Conservation (phyloP, 2,113 vertebrate genomes). For the Microcebus jonahi region DNA sequence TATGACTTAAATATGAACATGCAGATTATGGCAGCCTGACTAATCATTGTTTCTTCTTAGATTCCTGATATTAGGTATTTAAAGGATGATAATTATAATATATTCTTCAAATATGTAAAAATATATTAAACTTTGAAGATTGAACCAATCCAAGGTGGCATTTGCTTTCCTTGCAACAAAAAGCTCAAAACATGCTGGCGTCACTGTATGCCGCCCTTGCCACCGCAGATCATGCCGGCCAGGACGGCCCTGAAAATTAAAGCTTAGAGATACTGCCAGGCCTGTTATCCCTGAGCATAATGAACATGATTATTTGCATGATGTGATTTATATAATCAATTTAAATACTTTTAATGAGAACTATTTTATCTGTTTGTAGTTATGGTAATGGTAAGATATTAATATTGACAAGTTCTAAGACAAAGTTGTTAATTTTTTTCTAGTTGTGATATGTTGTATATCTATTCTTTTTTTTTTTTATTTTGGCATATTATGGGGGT, state of each 20-base stretch:
- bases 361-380: not conserved
- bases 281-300: not conserved
- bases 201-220: not conserved
- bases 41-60: not conserved
- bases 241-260: not conserved
- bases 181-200: not conserved
- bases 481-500: too few species aligned
- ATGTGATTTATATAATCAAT: not conserved
- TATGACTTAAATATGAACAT: constrained; percentile 49
- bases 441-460: not conserved
- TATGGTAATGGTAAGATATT: not conserved
- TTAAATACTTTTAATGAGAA: not conserved
- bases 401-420: not conserved
- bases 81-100: not conserved
- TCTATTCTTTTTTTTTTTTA: not conserved
- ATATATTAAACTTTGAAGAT: not conserved
- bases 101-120: not conserved
- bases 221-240: not conserved
- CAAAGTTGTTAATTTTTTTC: not conserved
- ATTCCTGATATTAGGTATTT: not conserved
- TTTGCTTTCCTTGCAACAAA: not conserved
- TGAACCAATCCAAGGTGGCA: not conserved
- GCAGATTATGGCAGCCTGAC: constrained; percentile 45
- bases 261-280: not conserved
- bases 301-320: not conserved